A percentile compares a stretch with the other conserved stretches of the same genome.
These are phyloP conservation scores for Drosophila kohkoa DNA, from an alignment of 1,140 invertebrate genomes.

Conservation along the genomic window DNA sequence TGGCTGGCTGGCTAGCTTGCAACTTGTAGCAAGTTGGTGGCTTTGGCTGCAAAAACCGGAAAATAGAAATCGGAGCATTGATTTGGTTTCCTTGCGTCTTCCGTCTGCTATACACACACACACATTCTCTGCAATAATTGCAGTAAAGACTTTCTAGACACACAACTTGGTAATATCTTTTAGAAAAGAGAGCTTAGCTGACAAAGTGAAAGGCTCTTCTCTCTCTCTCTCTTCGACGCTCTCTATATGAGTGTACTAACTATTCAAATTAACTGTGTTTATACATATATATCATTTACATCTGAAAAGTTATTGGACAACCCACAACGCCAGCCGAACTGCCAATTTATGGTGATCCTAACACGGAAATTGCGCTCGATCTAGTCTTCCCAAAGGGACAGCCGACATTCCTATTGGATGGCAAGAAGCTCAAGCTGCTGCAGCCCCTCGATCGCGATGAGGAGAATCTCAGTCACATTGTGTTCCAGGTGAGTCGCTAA, in stretches of 20 bases:
- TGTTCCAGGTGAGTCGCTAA: slow-evolving; percentile 90
- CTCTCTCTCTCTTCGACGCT: slow-evolving; percentile 8
- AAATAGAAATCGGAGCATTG: slow-evolving; percentile 50
- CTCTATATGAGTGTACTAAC: background rate
- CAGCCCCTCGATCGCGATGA: slow-evolving; percentile 93
- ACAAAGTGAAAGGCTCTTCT: slow-evolving; percentile 28
- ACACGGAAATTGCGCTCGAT: slow-evolving; percentile 91
- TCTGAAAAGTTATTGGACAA: slow-evolving; percentile 93
- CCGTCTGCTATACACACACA: slow-evolving; percentile 8
- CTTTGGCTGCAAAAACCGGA: slow-evolving; percentile 33
- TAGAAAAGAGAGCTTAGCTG: background rate
- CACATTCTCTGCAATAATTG: slow-evolving; percentile 54
- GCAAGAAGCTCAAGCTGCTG: slow-evolving; percentile 92
- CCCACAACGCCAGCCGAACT: slow-evolving; percentile 91
- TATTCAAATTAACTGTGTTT: slow-evolving; percentile 27
- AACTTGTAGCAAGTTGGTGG: slow-evolving; percentile 7
- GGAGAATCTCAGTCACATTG: slow-evolving; percentile 93
- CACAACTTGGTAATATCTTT: slow-evolving; percentile 28
- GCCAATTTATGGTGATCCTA: slow-evolving; percentile 93
- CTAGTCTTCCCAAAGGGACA: slow-evolving; percentile 91
- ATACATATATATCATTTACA: slow-evolving; percentile 24
- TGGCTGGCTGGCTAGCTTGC: slow-evolving; percentile 17
- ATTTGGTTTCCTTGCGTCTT: slow-evolving; percentile 30
- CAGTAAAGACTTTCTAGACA: slow-evolving; percentile 51
- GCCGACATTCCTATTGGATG: slow-evolving; percentile 91